Base-by-base conservation (phyloP, 2,888 invertebrate genomes). In the Dioctria linearis region DNA sequence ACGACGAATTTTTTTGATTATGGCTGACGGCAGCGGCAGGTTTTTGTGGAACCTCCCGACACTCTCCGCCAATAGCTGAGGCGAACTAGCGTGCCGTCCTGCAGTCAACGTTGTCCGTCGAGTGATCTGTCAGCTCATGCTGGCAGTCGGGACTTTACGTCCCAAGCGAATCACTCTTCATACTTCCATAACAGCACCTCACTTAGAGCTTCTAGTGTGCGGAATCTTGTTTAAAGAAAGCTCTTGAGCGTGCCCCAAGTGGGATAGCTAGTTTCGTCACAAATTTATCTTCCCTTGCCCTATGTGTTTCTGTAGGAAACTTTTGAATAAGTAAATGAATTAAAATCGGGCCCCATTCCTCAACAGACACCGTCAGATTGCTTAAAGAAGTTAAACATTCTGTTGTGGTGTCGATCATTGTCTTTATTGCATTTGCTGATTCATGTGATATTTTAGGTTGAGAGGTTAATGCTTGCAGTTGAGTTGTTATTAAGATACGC, bases 361-460 rank as follows among this genome's bases (percentile, higher is more conserved):
- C 49, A 4, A 67, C 67, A 8, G 67, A 39, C 8, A 61, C 61
- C 5, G 3, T 8, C 11, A 61, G n/a, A 11, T 61, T 25, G 8
- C 5, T 37, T 61, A 37, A 37, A 0, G 61, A 61, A 37, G 37
- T 3, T 5, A 61, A 61, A 25, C 61, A 61, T 61, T 61, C 61
- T 39, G 61, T 39, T 2, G 67, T 46, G 6, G 40, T 6, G 8
- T 67, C 46, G 13, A 67, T 25, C 46, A 43, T 43, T 13, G 46
- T 13, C 13, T 67, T 67, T 5, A 46, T 5, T 67, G 43, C 46
- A 49, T 6, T 46, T n/a, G 67, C 42, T 25, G 67, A 67, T 46
- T 67, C 67, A 67, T 6, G 11, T 8, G 25, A 3, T 13, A 46
- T 46, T 67, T 25, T 25, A 8, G 67, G 25, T 25, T 46, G 46